Percentiles rank a stretch among this genome's conserved stretches.
Conservation (phyloP, 2,888 invertebrate genomes). For the Drosophila greeni region DNA sequence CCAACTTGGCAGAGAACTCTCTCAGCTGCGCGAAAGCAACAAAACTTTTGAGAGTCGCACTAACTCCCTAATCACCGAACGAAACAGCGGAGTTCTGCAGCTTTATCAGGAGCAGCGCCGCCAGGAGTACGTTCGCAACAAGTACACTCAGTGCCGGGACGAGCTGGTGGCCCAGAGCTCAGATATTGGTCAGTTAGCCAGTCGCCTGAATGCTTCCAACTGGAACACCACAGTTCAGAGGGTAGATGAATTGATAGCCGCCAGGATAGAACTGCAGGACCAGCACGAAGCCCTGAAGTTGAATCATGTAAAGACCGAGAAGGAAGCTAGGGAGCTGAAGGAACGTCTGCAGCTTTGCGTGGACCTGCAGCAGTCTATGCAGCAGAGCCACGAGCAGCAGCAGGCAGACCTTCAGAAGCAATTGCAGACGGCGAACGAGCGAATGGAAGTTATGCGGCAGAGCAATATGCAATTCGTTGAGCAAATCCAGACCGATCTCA, state of each 20-base stretch:
- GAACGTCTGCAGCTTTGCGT: constrained; percentile 2
- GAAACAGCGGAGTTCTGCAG: neutral
- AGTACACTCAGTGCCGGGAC: constrained; percentile 8
- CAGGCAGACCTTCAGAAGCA: neutral
- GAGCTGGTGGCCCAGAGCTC: neutral
- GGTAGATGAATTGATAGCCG: constrained; percentile 1
- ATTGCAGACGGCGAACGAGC: neutral
- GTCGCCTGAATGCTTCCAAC: constrained; percentile 4
- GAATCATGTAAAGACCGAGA: neutral
- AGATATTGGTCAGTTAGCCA: neutral
- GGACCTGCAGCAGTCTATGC: neutral
- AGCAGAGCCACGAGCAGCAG: constrained; percentile 5
- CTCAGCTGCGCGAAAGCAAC: constrained; percentile 37
- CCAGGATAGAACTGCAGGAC: neutral
- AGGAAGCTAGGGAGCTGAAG: neutral
- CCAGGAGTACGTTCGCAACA: neutral
- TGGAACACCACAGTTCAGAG: neutral
- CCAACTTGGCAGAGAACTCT: constrained; percentile 42
- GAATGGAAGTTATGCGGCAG: neutral
- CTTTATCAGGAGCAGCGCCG: constrained; percentile 13
- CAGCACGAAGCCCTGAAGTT: neutral
- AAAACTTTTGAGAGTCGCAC: constrained; percentile 42
- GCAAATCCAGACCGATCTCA: constrained; percentile 3
- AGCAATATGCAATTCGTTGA: constrained; percentile 3
- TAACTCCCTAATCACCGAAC: constrained; percentile 10